Percentiles rank a stretch among this genome's conserved stretches.
Evolutionary conservation across 2,113 vertebrate genomes (phyloP).

Genomic region (Marmota monax): DNA sequence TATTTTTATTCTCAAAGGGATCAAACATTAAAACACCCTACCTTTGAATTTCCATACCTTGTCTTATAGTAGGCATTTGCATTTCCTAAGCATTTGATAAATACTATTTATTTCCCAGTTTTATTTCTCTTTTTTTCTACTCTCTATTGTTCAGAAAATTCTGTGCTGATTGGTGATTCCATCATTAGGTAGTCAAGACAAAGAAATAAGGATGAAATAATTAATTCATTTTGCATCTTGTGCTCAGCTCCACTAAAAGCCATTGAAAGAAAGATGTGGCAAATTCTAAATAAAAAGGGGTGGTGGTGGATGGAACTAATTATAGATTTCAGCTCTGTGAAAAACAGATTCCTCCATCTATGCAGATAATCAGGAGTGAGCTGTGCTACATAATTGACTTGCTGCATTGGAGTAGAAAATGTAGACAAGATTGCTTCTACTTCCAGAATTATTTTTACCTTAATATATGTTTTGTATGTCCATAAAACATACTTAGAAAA

Average conservation of each 20-base stretch:
- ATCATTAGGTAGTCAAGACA: not conserved
- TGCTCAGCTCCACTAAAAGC: not conserved
- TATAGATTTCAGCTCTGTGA: not conserved
- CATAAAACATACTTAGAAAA: slow-evolving; percentile 19
- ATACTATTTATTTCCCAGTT: not conserved
- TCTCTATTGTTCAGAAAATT: not conserved
- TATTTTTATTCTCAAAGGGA: not conserved
- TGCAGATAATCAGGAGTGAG: not conserved
- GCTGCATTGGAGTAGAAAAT: not conserved
- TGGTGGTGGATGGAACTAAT: not conserved
- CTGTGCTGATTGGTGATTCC: not conserved
- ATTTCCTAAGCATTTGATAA: not conserved
- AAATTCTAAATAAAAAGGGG: not conserved
- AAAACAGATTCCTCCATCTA: not conserved
- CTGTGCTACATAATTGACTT: not conserved
- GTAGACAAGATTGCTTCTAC: not conserved
- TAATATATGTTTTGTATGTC: not conserved
- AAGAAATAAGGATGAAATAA: not conserved
- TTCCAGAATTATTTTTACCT: not conserved
- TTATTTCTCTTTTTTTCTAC: not conserved
- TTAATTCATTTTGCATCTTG: not conserved
- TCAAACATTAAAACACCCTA: not conserved
- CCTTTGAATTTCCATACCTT: not conserved
- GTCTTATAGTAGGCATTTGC: not conserved
- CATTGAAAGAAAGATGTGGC: not conserved